A percentile compares a stretch with the other conserved stretches of the same genome.
phyloP scores from a whole-genome alignment of 1,140 invertebrate species.

The Drosophila kanapiae region DNA sequence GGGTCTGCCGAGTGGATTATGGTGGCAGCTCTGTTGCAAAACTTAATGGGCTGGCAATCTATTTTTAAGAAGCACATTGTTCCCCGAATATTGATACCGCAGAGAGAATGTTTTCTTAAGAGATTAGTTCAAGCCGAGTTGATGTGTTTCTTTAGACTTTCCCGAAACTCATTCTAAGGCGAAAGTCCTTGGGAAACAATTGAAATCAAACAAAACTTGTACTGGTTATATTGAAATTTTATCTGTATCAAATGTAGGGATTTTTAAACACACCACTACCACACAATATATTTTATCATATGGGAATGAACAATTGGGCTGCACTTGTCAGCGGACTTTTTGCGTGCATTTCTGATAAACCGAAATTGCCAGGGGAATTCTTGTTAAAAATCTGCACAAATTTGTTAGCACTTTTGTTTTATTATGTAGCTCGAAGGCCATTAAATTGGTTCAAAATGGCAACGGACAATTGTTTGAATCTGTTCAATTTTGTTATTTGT shows the following conservation, averaged over 20 bases:
- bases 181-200: conserved; percentile 11
- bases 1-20: conserved; percentile 22
- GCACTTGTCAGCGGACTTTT: conserved; percentile 33
- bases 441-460: conserved; percentile 28
- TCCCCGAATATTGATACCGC: conserved; percentile 49
- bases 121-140: conserved; percentile 52
- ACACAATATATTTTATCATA: conserved; percentile 28
- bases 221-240: conserved; percentile 16
- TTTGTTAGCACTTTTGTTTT: conserved; percentile 37
- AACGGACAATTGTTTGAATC: background rate
- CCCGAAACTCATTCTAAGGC: conserved; percentile 1
- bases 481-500: conserved; percentile 17
- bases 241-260: conserved; percentile 19
- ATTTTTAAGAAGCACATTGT: conserved; percentile 61
- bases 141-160: conserved; percentile 28
- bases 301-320: conserved; percentile 12
- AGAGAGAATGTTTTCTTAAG: conserved; percentile 30
- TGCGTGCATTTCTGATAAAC: conserved; percentile 27
- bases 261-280: background rate
- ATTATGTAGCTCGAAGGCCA: conserved; percentile 36
- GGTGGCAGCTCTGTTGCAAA: conserved; percentile 23
- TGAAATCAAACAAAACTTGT: conserved; percentile 41
- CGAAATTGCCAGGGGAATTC: conserved; percentile 45
- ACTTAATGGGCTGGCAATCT: conserved; percentile 62
- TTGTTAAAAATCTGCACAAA: conserved; percentile 60